Evolutionary conservation across 2,113 vertebrate genomes (phyloP).

Genomic region (Prochilodus magdalenae): DNA sequence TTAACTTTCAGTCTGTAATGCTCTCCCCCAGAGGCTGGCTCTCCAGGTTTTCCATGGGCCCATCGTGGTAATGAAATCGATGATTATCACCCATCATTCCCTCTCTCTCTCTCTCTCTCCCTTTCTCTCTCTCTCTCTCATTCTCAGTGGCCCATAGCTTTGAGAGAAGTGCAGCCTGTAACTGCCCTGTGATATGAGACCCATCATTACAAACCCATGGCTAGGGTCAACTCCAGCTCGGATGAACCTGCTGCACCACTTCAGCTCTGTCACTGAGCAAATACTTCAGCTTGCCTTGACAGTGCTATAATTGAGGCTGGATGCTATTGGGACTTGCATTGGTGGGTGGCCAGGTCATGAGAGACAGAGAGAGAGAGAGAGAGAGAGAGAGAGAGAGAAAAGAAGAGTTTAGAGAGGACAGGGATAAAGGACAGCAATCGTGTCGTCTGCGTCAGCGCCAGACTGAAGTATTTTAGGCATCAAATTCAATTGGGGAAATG

Average conservation of each 20-base stretch:
- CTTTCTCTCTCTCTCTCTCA: neutral
- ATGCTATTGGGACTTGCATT: neutral
- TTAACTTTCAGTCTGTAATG: neutral
- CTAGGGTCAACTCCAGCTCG: conserved; percentile 11
- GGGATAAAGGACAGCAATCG: conserved; percentile 3
- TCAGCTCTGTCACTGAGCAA: neutral
- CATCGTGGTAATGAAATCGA: neutral
- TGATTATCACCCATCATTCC: neutral
- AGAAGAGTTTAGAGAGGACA: neutral
- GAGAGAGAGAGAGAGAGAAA: neutral
- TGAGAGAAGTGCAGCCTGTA: neutral
- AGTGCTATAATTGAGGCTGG: conserved; percentile 5
- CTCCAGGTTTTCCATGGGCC: neutral
- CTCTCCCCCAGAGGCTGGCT: neutral
- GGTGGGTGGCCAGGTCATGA: conserved; percentile 9
- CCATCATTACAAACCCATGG: neutral
- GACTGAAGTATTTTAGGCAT: conserved; percentile 24
- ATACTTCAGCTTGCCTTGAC: neutral
- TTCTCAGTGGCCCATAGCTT: neutral
- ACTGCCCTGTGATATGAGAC: neutral
- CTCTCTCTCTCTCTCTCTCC: conserved; percentile 2
- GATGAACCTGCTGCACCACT: neutral
- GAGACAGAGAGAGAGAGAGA: neutral
- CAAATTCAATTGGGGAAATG: conserved; percentile 44
- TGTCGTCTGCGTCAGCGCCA: neutral